Percentiles rank a stretch among this genome's conserved stretches.
Evolutionary conservation across 1,140 invertebrate species (phyloP).

Genomic region (Zophobas morio): DNA sequence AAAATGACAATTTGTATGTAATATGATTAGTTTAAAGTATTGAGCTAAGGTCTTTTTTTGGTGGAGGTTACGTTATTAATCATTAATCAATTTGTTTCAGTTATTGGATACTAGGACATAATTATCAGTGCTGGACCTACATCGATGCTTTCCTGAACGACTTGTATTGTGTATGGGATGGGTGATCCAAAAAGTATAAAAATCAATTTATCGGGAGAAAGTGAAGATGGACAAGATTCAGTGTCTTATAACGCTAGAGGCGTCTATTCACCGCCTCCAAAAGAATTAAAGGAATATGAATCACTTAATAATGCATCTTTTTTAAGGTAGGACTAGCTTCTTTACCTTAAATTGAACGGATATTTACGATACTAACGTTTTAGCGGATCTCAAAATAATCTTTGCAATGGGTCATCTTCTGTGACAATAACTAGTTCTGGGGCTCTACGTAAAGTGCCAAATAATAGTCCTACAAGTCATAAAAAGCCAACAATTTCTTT

Average conservation of each 20-base stretch:
- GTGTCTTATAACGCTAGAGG: constrained; percentile 52
- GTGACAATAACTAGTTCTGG: constrained; percentile 67
- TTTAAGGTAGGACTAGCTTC: constrained; percentile 48
- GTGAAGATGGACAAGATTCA: constrained; percentile 41
- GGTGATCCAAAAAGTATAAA: constrained; percentile 47
- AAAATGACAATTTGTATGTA: too few relatives aligned
- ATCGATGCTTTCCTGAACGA: constrained; percentile 9
- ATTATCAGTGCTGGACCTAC: background rate
- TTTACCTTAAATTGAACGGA: background rate
- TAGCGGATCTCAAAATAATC: constrained; percentile 78
- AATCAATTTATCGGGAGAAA: constrained; percentile 45
- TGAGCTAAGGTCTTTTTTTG: too few relatives aligned
- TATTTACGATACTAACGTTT: constrained; percentile 58
- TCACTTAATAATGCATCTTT: constrained; percentile 56
- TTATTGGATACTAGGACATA: background rate
- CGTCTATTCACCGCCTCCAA: constrained; percentile 50
- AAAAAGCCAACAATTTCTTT: constrained; percentile 70
- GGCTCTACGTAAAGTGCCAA: constrained; percentile 76
- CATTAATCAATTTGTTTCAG: too few relatives aligned
- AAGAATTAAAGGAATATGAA: constrained; percentile 55
- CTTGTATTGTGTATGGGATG: constrained; percentile 8
- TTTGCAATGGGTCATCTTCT: constrained; percentile 77
- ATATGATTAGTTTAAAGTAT: too few relatives aligned
- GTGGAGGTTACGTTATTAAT: too few relatives aligned
- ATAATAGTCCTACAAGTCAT: constrained; percentile 74